phyloP scores from a whole-genome alignment of 2,888 invertebrate species.

The Meteorus colon region DNA sequence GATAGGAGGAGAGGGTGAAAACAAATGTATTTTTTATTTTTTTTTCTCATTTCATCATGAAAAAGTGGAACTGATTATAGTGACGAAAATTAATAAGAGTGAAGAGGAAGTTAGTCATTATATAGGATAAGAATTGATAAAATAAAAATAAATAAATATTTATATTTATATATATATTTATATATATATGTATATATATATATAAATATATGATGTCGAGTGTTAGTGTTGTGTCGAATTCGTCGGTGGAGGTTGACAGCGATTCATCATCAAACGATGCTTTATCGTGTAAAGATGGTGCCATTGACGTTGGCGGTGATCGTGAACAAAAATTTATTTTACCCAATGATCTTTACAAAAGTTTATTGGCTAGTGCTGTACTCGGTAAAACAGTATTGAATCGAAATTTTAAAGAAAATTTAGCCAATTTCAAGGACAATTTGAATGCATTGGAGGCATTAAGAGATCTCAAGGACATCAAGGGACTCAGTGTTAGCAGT shows the following conservation, averaged over 20 bases:
- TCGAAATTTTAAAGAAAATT: constrained; percentile 69
- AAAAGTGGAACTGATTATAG: neutral
- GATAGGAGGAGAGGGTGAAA: neutral
- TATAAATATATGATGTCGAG: constrained; percentile 64
- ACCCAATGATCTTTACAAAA: constrained; percentile 87
- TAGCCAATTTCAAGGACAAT: constrained; percentile 69
- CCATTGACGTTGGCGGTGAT: constrained; percentile 39
- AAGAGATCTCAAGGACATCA: constrained; percentile 70
- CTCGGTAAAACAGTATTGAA: constrained; percentile 75
- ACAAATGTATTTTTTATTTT: neutral
- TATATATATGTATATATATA: constrained; percentile 28
- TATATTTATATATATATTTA: constrained; percentile 31
- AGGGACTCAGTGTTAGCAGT: constrained; percentile 70
- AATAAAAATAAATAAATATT: constrained; percentile 6
- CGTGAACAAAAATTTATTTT: constrained; percentile 76
- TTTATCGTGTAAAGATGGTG: constrained; percentile 64
- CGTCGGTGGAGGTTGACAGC: constrained; percentile 71
- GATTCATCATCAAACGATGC: constrained; percentile 67
- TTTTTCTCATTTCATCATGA: neutral
- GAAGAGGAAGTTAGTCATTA: neutral
- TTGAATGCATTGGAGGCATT: constrained; percentile 68
- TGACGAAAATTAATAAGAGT: neutral
- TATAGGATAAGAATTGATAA: neutral
- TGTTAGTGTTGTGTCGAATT: constrained; percentile 70
- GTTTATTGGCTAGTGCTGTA: constrained; percentile 83